phyloP scores from a whole-genome alignment of 2,888 invertebrate species.

The Pachymerium ferrugineum region DNA sequence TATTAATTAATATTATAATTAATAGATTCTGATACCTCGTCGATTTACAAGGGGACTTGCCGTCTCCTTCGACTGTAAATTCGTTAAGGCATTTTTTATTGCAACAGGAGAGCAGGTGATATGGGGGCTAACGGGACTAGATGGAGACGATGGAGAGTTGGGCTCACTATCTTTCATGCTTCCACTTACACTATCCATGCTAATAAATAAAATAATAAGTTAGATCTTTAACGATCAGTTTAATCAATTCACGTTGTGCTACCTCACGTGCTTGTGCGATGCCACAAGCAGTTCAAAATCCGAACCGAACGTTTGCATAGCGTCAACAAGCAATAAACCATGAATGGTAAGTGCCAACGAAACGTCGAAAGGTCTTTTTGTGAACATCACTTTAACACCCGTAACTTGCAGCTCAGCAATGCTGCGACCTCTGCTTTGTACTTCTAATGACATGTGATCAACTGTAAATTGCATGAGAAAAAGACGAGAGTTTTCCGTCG shows the following conservation, averaged over 20 bases:
- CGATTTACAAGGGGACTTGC: constrained; percentile 50
- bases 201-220: constrained; percentile 44
- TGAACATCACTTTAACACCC: constrained; percentile 72
- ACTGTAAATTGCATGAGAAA: constrained; percentile 80
- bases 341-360: constrained; percentile 81
- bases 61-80: constrained; percentile 28
- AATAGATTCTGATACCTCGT: constrained; percentile 44
- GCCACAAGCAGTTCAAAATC: constrained; percentile 92
- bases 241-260: constrained; percentile 40
- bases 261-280: constrained; percentile 90
- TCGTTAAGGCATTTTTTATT: constrained; percentile 54
- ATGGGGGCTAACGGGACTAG: constrained; percentile 58
- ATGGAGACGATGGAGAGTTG: constrained; percentile 73
- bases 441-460: constrained; percentile 73
- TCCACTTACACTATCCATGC: constrained; percentile 90
- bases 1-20: not conserved
- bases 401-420: constrained; percentile 89
- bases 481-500: constrained; percentile 55
- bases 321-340: constrained; percentile 86
- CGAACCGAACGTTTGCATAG: constrained; percentile 87
- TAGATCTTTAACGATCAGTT: constrained; percentile 34
- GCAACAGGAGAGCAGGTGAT: constrained; percentile 51
- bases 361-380: constrained; percentile 67
- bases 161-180: constrained; percentile 88
- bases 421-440: constrained; percentile 61